These are phyloP conservation scores for Eidolon dupreanum DNA, from an alignment of 2,797 vertebrate genomes.

Conservation along the genomic window DNA sequence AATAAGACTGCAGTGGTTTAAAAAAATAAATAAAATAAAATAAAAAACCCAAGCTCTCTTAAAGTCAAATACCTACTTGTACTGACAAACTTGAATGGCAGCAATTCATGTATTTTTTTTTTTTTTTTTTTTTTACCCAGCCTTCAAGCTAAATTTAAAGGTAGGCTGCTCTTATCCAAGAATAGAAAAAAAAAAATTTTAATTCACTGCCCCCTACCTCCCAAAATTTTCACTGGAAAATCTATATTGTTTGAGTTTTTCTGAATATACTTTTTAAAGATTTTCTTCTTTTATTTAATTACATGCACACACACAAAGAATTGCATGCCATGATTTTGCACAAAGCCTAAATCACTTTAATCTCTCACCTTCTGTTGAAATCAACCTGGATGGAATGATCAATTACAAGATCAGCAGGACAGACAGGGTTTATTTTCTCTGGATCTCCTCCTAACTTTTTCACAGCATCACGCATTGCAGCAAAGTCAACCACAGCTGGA, in stretches of 20 bases:
- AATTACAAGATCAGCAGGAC: constrained; percentile 97
- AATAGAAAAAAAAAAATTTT: not conserved
- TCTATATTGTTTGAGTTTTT: constrained; percentile 1
- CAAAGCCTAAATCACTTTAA: constrained; percentile 35
- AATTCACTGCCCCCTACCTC: not conserved
- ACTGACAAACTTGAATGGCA: not conserved
- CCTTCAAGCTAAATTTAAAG: not conserved
- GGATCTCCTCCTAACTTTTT: constrained; percentile 94
- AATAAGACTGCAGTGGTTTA: not conserved
- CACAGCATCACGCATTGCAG: constrained; percentile 97
- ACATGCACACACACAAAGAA: not conserved
- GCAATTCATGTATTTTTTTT: not conserved
- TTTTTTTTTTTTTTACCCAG: not conserved
- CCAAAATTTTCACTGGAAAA: not conserved
- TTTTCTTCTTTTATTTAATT: constrained; percentile 38
- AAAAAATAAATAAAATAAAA: not conserved
- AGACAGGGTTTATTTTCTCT: constrained; percentile 97
- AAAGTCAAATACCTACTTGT: not conserved
- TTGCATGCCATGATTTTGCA: not conserved
- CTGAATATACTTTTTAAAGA: not conserved
- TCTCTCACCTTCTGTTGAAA: constrained; percentile 94
- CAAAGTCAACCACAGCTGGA: constrained; percentile 98
- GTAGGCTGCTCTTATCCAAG: not conserved
- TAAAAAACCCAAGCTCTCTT: not conserved
- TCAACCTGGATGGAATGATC: constrained; percentile 99